A percentile compares a stretch with the other conserved stretches of the same genome.
Conservation (phyloP, 2,888 invertebrate genomes). For the Charanyca ferruginea region DNA sequence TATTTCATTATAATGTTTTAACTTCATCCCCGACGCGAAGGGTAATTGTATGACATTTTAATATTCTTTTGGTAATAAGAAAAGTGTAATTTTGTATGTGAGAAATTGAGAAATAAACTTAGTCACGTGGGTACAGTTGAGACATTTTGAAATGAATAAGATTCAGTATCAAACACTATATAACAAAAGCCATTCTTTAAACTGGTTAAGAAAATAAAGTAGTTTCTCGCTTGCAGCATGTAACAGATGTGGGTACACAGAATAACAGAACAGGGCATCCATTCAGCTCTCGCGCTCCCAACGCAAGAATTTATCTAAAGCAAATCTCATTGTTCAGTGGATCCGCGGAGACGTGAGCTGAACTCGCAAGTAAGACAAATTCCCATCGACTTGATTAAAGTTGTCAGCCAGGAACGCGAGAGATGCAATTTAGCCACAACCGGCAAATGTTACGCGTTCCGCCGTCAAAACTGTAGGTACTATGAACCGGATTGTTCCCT, state of each 20-base stretch:
- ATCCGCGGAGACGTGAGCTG: conserved; percentile 82
- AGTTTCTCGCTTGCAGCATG: conserved; percentile 63
- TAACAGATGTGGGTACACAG: conserved; percentile 65
- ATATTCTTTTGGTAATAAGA: conserved; percentile 43
- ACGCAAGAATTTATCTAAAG: conserved; percentile 82
- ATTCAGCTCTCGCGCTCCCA: conserved; percentile 71
- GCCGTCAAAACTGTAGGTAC: conserved; percentile 47
- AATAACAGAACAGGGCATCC: conserved; percentile 73
- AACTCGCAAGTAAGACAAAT: conserved; percentile 86
- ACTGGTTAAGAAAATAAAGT: conserved; percentile 65
- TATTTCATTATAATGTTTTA: conserved; percentile 87
- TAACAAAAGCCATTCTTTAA: conserved; percentile 59
- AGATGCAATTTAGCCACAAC: conserved; percentile 82
- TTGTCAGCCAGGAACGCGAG: conserved; percentile 80
- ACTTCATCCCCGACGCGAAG: conserved; percentile 74
- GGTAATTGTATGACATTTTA: conserved; percentile 73
- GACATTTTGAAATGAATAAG: conserved; percentile 27
- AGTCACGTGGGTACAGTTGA: conserved; percentile 25
- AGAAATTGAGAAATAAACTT: neutral
- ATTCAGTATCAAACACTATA: conserved; percentile 39
- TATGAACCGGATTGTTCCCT: conserved; percentile 54
- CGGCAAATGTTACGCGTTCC: conserved; percentile 65
- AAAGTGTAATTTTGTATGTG: conserved; percentile 26
- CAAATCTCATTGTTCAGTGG: conserved; percentile 85
- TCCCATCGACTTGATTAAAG: conserved; percentile 88